Evolutionary conservation across 2,797 vertebrate species (phyloP).

Genomic region (Tamandua tetradactyla): DNA sequence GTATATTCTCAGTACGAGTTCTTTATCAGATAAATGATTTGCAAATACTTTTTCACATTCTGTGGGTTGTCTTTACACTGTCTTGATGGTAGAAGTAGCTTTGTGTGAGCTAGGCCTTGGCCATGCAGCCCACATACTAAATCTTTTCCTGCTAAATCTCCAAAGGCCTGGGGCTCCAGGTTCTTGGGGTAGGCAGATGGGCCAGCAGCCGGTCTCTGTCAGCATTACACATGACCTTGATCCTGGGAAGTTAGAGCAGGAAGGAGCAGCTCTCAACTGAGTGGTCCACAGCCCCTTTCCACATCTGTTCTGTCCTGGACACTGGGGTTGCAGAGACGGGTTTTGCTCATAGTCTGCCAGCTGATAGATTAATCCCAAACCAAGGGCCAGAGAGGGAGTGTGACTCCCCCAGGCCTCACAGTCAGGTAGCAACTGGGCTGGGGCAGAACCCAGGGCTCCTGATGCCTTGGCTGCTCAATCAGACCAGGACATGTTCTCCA

Average conservation of each 20-base stretch:
- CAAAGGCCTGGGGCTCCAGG: neutral
- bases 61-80: too few species aligned
- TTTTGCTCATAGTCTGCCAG: neutral
- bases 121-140: neutral
- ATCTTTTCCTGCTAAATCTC: neutral
- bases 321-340: neutral
- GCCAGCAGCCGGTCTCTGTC: neutral
- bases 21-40: neutral
- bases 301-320: neutral
- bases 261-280: neutral
- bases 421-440: neutral
- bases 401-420: too few species aligned
- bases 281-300: neutral
- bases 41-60: too few species aligned
- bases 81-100: too few species aligned
- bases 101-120: too few species aligned
- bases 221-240: neutral
- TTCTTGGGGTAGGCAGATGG: neutral
- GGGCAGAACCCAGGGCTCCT: neutral
- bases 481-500: neutral
- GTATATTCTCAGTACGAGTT: too few species aligned
- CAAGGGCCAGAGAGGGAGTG: accelerated
- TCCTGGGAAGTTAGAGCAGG: neutral
- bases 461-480: neutral
- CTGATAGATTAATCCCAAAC: neutral